Evolutionary conservation across 2,797 vertebrate species (phyloP), one percentile per base, ranked within the genome.

Genomic region (Sphaeramia orbicularis): DNA sequence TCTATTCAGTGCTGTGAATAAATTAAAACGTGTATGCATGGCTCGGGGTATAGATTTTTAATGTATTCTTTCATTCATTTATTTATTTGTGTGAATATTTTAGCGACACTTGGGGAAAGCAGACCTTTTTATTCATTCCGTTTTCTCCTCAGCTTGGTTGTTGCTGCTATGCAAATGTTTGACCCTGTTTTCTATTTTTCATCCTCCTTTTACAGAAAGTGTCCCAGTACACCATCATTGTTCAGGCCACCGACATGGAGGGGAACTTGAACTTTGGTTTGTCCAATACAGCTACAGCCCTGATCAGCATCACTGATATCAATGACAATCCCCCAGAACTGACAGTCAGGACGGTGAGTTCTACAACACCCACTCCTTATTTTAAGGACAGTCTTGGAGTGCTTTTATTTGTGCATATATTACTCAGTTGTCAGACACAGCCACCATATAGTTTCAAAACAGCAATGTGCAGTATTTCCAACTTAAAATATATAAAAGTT

Each of bases 181-280:
- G 5, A 60, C 0, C 19, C 1, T 18, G 1, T 16, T 44, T 67
- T 71, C 21, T 82, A n/a, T n/a, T n/a, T n/a, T n/a, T n/a, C n/a
- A n/a, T 65, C 1, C 24, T 79, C 10, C 61, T 36, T 60, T 50
- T 64, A 57, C 91, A 99, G 97, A 99, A 98, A 96, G 98, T 99
- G 54, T 96, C 98, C 61, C 96, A 98, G 90, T 99, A 99, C 74
- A 96, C 95, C 4, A 94, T 99, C 81, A 97, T 98, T 2, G 86
- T 99, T 59, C 97, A 99, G 91, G 98, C 98, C 76, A 99, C 98
- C 0, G 98, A 99, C 86, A 99, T 99, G 98, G 98, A 99, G 81
- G 98, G 98, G 14, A 99, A 97, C 70, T 88, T 98, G 3, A 98
- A 97, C 92, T 98, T 98, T 0, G 98, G 98, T 51, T 94, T 99